phyloP scores from a whole-genome alignment of 2,113 vertebrate genomes.

The Eptesicus fuscus region DNA sequence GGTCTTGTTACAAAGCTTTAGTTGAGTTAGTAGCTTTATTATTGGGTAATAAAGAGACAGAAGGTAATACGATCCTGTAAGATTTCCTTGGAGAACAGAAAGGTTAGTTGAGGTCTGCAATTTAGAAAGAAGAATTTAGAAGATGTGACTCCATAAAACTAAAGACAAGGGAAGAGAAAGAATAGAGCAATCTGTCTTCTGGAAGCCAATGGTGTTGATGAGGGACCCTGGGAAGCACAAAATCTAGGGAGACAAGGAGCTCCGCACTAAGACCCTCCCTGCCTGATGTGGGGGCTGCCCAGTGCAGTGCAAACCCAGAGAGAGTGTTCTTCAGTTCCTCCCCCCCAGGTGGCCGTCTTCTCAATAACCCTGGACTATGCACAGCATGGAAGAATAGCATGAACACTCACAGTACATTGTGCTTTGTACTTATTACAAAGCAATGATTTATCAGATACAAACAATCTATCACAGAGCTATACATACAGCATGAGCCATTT shows the following conservation, averaged over 20 bases:
- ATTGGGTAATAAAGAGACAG: neutral
- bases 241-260: neutral
- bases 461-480: neutral
- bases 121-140: neutral
- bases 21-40: neutral
- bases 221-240: neutral
- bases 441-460: neutral
- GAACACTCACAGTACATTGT: neutral
- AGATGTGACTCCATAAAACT: neutral
- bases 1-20: neutral
- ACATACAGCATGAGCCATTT: neutral
- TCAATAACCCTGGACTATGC: neutral
- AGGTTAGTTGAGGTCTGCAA: neutral
- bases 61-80: neutral
- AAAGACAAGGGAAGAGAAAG: neutral
- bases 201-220: neutral
- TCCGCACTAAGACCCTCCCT: neutral
- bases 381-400: neutral
- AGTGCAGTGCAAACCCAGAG: neutral
- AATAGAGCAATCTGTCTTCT: neutral
- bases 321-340: neutral
- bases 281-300: neutral
- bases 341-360: neutral
- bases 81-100: neutral
- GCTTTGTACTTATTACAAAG: neutral